Base-by-base conservation (phyloP, 2,113 vertebrate species). In the Diglossa brunneiventris region DNA sequence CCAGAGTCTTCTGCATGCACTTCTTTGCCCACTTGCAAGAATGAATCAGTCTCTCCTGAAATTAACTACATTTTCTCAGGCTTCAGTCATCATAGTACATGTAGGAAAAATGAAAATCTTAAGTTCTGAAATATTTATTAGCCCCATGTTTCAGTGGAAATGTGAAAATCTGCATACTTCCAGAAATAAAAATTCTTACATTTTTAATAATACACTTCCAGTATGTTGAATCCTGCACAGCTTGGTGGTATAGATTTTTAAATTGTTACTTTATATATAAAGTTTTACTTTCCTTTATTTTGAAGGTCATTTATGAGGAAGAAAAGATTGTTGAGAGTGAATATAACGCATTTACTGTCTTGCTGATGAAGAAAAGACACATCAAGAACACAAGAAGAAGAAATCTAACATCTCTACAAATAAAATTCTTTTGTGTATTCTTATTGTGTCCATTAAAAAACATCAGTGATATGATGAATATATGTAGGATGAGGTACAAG, bases 71-170 rank as follows among this genome's bases (percentile, higher is more conserved):
- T 6, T 50, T 94, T 92, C 61, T 90, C 72, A 77, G 74, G 55
- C 52, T 83, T 86, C 83, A 86, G 26, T 76, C 49, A 56, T n/a
- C 44, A 73, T 4, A 67, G 23, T 2, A 84, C 6, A 39, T 24
- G 9, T 9, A 85, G 56, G 31, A 76, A 28, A 78, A 92, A 81
- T 23, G 1, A 75, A 89, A 84, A 68, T 63, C 9, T 47, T 61
- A 69, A 23, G 2, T 73, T 84, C 46, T 73, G 63, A 80, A 92
- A 75, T 61, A 91, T 61, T 74, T 84, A 74, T 83, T 82, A 83
- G 21, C 37, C 20, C 9, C 10, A 23, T 26, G 23, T 81, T 95
- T 80, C 75, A 77, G 13, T 17, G 9, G 37, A 91, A 93, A 70
- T 3, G 27, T 74, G 46, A 82, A 93, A 89, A 83, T 67, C 64